Base-by-base conservation (phyloP, 2,113 vertebrate species). In the Plecotus auritus region DNA sequence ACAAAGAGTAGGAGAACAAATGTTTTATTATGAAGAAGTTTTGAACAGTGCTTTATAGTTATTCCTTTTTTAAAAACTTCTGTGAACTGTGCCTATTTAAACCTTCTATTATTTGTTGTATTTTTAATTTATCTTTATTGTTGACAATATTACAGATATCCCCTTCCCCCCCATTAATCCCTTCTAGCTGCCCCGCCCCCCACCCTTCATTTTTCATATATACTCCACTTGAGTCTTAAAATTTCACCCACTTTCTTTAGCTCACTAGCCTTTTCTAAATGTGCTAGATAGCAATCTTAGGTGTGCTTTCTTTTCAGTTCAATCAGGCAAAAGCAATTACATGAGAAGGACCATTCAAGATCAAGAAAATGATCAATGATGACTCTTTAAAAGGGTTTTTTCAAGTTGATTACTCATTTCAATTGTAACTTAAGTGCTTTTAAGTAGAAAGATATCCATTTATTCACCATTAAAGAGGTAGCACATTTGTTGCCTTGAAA, bases 401-500 rank as follows among this genome's bases (percentile, higher is more conserved):
- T 81, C 40, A 88, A 81, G 81, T 47, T 45, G 40, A 88, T 87
- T 37, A 77, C 4, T 93, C 20, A 87, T 59, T 76, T 59, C 37
- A 20, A 56, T 64, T 49, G 32, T 76, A 30, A 91, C 42, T 74
- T 90, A 61, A 22, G 42, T 96, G 72, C 12, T 96, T 98, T 81
- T 64, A 82, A 67, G 91, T 95, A 96, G 54, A 96, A 97, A 90
- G 42, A 42, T 89, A 26, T 40, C 10, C 86, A 40, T 90, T 95
- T 97, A 89, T 92, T 96, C 30, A 96, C 28, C 93, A 72, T 72
- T 45, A 18, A 85, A 95, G 81, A 56, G 9, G 16, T 72, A 96
- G 47, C 72, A 89, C 74, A 16, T 76, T 77, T 92, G 88, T 84
- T 95, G 49, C 69, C 95, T 95, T 97, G 90, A 96, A 96, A 92